These are phyloP conservation scores for Toxonevra muliebris DNA, from an alignment of 2,888 invertebrate species.

Conservation along the genomic window DNA sequence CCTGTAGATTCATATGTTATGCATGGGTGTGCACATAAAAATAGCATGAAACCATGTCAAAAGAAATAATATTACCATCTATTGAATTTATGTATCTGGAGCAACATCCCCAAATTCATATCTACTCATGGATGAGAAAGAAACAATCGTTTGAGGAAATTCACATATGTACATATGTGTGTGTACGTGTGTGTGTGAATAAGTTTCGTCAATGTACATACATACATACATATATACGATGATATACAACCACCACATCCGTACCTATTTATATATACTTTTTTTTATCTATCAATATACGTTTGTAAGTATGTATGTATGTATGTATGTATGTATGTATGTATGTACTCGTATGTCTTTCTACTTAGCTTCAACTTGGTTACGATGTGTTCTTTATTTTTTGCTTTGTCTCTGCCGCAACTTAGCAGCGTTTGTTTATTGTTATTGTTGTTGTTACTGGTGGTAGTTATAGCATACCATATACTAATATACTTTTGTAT, in stretches of 20 bases:
- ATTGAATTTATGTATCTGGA: too few relatives aligned
- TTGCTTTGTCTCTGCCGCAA: conserved; percentile 1
- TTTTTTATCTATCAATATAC: not conserved
- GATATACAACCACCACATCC: not conserved
- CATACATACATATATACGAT: not conserved
- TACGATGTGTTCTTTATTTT: conserved; percentile 1
- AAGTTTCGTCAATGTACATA: not conserved
- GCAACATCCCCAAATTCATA: too few relatives aligned
- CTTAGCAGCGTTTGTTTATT: conserved; percentile 40
- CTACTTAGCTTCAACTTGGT: not conserved
- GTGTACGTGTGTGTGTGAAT: not conserved
- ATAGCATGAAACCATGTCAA: not conserved
- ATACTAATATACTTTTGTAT: conserved; percentile 11
- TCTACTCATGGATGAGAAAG: too few relatives aligned
- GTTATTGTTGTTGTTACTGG: conserved; percentile 37
- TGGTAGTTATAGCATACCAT: conserved; percentile 19
- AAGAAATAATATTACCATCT: not conserved
- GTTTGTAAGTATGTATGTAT: not conserved
- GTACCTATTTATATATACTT: not conserved
- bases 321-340: conserved; percentile 16
- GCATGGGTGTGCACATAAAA: too few relatives aligned
- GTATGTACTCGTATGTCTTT: conserved; percentile 8
- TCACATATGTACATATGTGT: not conserved
- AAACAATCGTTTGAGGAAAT: not conserved
- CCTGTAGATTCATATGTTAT: too few relatives aligned